Evolutionary conservation across 2,797 vertebrate genomes (phyloP).

Genomic region (Chlorospingus flavigularis): DNA sequence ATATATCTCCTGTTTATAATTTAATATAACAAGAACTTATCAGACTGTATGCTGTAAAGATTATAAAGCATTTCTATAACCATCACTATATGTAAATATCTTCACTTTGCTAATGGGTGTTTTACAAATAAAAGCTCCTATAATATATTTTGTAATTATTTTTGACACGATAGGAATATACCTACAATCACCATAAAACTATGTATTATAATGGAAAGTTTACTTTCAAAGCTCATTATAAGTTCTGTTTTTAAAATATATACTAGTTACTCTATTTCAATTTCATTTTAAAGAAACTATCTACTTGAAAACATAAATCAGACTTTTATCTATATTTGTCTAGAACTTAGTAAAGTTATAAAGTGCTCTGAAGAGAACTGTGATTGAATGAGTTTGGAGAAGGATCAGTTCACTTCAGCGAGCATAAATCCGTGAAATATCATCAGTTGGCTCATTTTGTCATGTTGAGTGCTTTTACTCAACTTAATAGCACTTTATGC

Average conservation of each 20-base stretch:
- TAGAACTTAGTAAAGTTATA: not conserved
- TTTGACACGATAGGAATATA: constrained; percentile 5
- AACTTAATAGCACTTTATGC: not conserved
- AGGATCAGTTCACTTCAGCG: not conserved
- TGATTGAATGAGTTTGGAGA: not conserved
- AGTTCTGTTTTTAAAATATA: not conserved
- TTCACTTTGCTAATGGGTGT: not conserved
- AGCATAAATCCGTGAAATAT: not conserved
- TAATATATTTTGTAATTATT: not conserved
- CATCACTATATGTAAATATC: not conserved
- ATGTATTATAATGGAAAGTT: not conserved
- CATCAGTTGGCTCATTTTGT: not conserved
- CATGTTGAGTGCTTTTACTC: not conserved
- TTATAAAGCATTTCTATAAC: not conserved
- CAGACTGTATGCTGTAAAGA: not conserved
- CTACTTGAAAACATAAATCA: not conserved
- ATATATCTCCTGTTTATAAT: not conserved
- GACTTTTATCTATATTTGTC: not conserved
- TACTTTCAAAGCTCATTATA: not conserved
- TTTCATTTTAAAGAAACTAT: not conserved
- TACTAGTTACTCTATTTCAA: not conserved
- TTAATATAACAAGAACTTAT: not conserved
- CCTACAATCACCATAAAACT: not conserved
- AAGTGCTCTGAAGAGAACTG: not conserved
- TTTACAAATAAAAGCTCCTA: not conserved